Evolutionary conservation across 2,113 vertebrate genomes (phyloP).

Genomic region (Geococcyx californianus): DNA sequence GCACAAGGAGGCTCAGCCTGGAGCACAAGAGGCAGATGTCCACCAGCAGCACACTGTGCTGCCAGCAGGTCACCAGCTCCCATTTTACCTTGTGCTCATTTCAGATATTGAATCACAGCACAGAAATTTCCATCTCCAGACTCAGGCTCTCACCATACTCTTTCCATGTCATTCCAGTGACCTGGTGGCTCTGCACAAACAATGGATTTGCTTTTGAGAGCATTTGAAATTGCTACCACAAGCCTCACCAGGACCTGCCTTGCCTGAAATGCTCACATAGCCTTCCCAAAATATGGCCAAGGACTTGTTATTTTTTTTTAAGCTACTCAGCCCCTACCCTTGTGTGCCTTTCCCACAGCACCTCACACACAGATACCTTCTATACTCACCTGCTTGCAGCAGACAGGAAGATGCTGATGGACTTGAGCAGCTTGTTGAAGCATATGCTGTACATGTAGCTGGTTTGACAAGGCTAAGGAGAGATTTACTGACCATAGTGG

Average conservation of each 20-base stretch:
- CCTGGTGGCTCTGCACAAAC: not conserved
- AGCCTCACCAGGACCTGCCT: not conserved
- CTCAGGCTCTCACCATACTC: not conserved
- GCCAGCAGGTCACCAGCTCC: not conserved
- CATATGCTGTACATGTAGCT: slow-evolving; percentile 81
- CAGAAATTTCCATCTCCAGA: fast-evolving
- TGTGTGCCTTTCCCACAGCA: not conserved
- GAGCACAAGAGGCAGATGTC: not conserved
- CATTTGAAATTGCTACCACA: not conserved
- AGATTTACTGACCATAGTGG: not conserved
- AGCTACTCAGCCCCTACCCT: not conserved
- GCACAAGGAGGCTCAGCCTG: not conserved
- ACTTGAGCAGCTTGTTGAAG: slow-evolving; percentile 79
- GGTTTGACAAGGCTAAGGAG: slow-evolving; percentile 69
- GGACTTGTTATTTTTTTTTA: not conserved
- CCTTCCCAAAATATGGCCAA: not conserved
- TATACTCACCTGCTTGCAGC: slow-evolving; percentile 81
- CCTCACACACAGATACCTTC: not conserved
- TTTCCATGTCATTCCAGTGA: not conserved
- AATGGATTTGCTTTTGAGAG: not conserved
- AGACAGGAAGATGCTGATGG: slow-evolving; percentile 83
- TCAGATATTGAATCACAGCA: not conserved
- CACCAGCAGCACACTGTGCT: not conserved
- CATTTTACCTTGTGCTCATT: not conserved
- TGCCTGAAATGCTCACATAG: not conserved